Conservation (phyloP, 1,140 invertebrate species). For the Zaprionus taronus region DNA sequence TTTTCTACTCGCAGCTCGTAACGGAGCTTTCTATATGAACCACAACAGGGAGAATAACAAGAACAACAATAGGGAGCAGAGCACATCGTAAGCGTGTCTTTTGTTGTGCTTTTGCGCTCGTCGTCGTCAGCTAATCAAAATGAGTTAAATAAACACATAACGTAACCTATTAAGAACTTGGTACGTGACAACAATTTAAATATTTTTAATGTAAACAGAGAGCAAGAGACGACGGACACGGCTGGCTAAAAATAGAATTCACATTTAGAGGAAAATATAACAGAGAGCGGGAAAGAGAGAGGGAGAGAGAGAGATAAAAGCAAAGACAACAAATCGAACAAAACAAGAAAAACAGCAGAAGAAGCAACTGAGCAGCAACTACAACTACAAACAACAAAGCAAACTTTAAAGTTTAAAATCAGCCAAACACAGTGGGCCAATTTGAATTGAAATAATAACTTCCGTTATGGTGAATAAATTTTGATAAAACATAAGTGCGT, state of each 20-base stretch:
- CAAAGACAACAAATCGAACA: constrained; percentile 41
- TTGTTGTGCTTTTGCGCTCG: constrained; percentile 60
- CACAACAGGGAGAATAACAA: constrained; percentile 4
- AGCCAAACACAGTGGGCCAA: neutral
- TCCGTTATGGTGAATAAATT: no score
- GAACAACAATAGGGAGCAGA: constrained; percentile 4
- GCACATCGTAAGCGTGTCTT: constrained; percentile 39
- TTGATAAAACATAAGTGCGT: no score
- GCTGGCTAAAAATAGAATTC: constrained; percentile 73
- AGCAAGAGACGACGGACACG: constrained; percentile 35
- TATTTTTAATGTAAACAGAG: constrained; percentile 83
- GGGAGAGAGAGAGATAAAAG: neutral
- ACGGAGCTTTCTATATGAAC: constrained; percentile 13
- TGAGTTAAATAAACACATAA: constrained; percentile 83
- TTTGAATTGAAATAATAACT: no score
- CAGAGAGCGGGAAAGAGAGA: constrained; percentile 43
- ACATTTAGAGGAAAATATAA: constrained; percentile 74
- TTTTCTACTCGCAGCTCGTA: constrained; percentile 2
- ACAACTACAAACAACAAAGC: constrained; percentile 17
- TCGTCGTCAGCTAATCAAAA: constrained; percentile 76
- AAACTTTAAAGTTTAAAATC: constrained; percentile 47
- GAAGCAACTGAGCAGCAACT: neutral
- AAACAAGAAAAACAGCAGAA: constrained; percentile 42
- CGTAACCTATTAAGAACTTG: constrained; percentile 84
- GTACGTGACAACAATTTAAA: constrained; percentile 83